Conservation (phyloP, 2,797 vertebrate species). For the Dermochelys coriacea region DNA sequence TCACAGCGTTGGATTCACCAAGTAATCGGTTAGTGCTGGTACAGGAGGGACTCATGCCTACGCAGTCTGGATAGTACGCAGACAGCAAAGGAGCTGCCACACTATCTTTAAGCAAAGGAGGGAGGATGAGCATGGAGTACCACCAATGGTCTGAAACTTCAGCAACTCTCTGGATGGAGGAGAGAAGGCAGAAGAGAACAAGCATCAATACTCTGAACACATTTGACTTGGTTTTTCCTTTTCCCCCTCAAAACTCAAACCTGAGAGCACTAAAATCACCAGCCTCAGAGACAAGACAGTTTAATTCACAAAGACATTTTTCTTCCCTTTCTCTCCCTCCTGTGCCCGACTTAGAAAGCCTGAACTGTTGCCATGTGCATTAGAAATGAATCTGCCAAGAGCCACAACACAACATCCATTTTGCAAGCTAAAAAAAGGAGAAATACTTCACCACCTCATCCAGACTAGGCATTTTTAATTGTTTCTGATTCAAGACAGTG, state of each 20-base stretch:
- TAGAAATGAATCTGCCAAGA: slow-evolving; percentile 12
- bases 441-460: not conserved
- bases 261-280: slow-evolving; percentile 25
- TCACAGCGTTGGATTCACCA: slow-evolving; percentile 81
- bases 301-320: slow-evolving; percentile 56
- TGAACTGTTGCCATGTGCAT: not conserved
- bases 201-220: slow-evolving; percentile 39
- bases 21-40: slow-evolving; percentile 82
- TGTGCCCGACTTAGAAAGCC: slow-evolving; percentile 60
- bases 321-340: slow-evolving; percentile 54
- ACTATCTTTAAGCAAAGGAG: slow-evolving; percentile 96
- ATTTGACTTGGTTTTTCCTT: not conserved
- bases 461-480: not conserved
- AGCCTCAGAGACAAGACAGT: not conserved
- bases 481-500: not conserved
- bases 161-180: slow-evolving; percentile 88
- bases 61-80: slow-evolving; percentile 98
- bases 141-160: slow-evolving; percentile 96
- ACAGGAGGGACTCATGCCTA: slow-evolving; percentile 98
- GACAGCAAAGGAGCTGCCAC: slow-evolving; percentile 93
- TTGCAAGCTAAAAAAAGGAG: slow-evolving; percentile 12
- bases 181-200: slow-evolving; percentile 59
- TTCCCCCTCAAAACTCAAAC: slow-evolving; percentile 36
- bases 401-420: not conserved
- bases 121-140: slow-evolving; percentile 97